Evolutionary conservation across 2,888 invertebrate species (phyloP).

Genomic region (Taphrorychus bicolor): DNA sequence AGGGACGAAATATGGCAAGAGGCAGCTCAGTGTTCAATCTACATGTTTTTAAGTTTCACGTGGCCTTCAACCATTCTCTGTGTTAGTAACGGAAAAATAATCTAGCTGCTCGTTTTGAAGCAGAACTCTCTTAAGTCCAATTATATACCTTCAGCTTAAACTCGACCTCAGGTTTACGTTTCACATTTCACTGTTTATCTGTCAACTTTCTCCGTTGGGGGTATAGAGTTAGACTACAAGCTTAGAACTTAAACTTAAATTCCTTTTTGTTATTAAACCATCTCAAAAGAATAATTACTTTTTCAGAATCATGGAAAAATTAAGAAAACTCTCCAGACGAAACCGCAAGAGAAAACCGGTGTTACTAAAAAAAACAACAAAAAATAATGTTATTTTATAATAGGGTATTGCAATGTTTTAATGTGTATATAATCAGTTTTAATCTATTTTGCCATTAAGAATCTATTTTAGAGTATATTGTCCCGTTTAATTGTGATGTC

Average conservation of each 20-base stretch:
- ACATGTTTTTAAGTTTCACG: too few relatives aligned
- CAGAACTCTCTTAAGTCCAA: too few relatives aligned
- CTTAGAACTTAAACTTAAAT: not conserved
- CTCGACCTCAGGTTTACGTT: too few relatives aligned
- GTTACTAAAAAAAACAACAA: conserved; percentile 11
- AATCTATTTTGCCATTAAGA: not conserved
- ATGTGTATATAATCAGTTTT: not conserved
- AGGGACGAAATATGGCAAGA: too few relatives aligned
- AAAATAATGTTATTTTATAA: not conserved
- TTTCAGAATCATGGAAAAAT: conserved; percentile 52
- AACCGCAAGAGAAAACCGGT: conserved; percentile 28
- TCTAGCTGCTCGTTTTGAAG: too few relatives aligned
- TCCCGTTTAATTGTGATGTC: too few relatives aligned
- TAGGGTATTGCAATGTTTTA: not conserved
- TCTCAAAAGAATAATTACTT: not conserved
- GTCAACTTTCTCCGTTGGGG: not conserved
- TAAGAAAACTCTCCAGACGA: conserved; percentile 50
- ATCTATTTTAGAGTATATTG: too few relatives aligned
- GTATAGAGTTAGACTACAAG: not conserved
- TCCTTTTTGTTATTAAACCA: not conserved
- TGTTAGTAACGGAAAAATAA: too few relatives aligned
- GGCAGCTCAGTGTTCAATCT: too few relatives aligned
- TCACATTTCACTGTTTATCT: too few relatives aligned
- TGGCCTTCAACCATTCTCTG: too few relatives aligned
- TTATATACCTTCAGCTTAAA: too few relatives aligned